These are phyloP conservation scores for Hemichromis elongatus DNA, from an alignment of 2,113 vertebrate genomes.

Conservation along the genomic window DNA sequence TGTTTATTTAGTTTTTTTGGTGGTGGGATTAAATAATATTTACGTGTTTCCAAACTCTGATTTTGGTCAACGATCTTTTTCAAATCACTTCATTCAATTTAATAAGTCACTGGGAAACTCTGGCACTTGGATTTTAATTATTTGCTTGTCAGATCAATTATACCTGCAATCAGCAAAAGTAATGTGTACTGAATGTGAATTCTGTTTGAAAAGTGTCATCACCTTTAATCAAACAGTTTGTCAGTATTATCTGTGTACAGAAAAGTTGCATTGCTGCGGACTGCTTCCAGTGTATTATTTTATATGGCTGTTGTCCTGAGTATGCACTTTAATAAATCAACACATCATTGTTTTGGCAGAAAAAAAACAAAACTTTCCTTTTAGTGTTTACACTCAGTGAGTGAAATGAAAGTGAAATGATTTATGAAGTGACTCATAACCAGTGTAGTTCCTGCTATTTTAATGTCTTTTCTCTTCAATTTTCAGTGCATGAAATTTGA, in stretches of 20 bases:
- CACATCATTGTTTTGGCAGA: background rate
- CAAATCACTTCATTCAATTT: background rate
- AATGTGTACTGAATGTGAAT: background rate
- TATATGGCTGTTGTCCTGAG: background rate
- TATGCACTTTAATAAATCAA: background rate
- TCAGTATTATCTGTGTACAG: background rate
- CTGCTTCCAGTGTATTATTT: background rate
- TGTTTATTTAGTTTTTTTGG: background rate
- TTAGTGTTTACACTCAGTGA: background rate
- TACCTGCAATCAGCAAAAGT: background rate
- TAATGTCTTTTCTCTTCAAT: background rate
- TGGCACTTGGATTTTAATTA: background rate
- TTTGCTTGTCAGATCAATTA: background rate
- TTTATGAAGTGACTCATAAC: background rate
- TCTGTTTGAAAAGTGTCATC: background rate
- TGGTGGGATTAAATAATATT: background rate
- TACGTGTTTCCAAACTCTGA: background rate
- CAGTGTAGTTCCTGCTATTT: background rate
- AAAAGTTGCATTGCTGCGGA: fast-evolving
- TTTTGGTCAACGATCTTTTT: background rate
- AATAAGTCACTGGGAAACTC: background rate
- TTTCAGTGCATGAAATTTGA: background rate
- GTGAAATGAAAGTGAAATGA: background rate
- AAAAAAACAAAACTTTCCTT: background rate
- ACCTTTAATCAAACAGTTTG: background rate